Base-by-base conservation (phyloP, 2,888 invertebrate species). In the Linyphia triangularis region DNA sequence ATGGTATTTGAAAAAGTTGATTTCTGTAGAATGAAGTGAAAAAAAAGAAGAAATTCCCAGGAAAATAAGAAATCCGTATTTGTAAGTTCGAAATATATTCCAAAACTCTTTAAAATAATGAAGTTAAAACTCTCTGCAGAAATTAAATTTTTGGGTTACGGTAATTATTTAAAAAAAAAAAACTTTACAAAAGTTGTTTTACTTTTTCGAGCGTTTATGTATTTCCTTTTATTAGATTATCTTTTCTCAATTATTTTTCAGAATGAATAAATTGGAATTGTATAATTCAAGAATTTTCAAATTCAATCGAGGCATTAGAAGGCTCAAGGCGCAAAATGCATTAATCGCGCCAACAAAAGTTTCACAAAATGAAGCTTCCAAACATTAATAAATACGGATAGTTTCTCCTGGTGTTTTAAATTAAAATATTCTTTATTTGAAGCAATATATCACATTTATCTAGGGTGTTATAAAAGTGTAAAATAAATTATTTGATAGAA, bases 1-100 rank as follows among this genome's bases (percentile, higher is more conserved):
- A 81, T 70, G 81, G 59, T 70, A 70, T 81, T 81, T 70, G 81
- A 81, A 81, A 51, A 51, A 70, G 70, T 59, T 81, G 57, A 70
- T 59, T 70, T 67, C 30, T 40, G 33, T 57, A 22, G 81, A 81
- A 40, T 70, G 57, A 69, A 59, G n/a, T 70, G 13, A 40, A 61
- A n/a, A 28, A n/a, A 65, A 26, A 30, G 9, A 59, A 57, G n/a
- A 57, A 65, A n/a, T 28, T 13, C n/a, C 40, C n/a, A 57, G 10
- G 10, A 40, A 51, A 30, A 65, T 28, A 19, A 65, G 24, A n/a
- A 24, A 57, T 67, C 57, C 22, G n/a, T 61, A 5, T 61, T 75
- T 75, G 33, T 51, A 10, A 75, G 24, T 13, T 33, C 22, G 3
- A 9, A 24, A 63, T 63, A 77, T 26, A 37, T 24, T 51, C 22